A percentile compares a stretch with the other conserved stretches of the same genome.
phyloP scores from a whole-genome alignment of 2,113 vertebrate species.

The Neodontobutis hainanensis region DNA sequence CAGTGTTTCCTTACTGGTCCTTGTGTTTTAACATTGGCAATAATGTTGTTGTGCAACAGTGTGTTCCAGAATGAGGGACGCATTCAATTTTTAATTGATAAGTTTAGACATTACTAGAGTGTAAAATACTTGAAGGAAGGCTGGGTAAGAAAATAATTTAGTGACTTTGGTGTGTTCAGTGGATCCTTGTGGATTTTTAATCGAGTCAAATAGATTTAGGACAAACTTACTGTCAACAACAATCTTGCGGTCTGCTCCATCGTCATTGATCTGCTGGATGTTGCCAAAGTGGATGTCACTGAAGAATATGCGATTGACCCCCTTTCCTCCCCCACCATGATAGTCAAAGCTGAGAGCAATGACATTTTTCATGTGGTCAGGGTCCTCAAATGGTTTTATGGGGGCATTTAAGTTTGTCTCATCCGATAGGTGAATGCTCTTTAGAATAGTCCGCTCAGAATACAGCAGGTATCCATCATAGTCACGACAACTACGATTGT shows the following conservation, averaged over 20 bases:
- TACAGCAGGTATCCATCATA: constrained; percentile 96
- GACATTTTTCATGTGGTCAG: constrained; percentile 97
- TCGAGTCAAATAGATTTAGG: not conserved
- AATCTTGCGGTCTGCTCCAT: constrained; percentile 87
- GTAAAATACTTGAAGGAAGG: not conserved
- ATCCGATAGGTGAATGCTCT: constrained; percentile 95
- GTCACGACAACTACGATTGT: constrained; percentile 87
- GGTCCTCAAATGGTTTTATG: constrained; percentile 95
- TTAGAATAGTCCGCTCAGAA: constrained; percentile 95
- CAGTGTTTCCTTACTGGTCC: constrained; percentile 26
- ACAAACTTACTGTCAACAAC: constrained; percentile 92
- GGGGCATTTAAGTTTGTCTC: constrained; percentile 96
- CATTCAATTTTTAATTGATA: constrained; percentile 38
- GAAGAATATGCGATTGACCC: constrained; percentile 93
- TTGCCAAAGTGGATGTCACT: constrained; percentile 99
- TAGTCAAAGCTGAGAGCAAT: constrained; percentile 96
- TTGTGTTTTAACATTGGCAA: constrained; percentile 27
- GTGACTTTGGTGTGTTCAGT: not conserved
- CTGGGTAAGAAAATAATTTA: constrained; percentile 6
- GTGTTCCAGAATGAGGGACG: constrained; percentile 16
- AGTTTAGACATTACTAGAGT: not conserved
- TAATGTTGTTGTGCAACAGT: constrained; percentile 19
- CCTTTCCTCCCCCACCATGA: constrained; percentile 83
- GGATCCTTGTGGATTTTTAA: not conserved
- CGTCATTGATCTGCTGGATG: constrained; percentile 96